Conservation (phyloP, 2,888 invertebrate genomes). For the Tachina grossa region DNA sequence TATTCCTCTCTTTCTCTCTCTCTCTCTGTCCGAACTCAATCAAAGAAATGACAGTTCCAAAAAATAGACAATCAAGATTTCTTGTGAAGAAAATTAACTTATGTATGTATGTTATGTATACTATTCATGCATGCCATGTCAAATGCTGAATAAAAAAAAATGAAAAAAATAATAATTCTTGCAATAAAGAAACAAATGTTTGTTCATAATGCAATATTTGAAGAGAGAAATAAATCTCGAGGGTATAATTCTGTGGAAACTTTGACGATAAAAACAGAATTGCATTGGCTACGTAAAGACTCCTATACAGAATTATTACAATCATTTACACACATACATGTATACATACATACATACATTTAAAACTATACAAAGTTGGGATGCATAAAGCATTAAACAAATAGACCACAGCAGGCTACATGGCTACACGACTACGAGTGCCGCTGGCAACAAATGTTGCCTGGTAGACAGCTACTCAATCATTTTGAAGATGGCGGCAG, state of each 20-base stretch:
- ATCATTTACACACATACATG: neutral
- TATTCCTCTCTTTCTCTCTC: too few relatives aligned
- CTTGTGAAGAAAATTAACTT: slow-evolving; percentile 28
- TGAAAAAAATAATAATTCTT: slow-evolving; percentile 3
- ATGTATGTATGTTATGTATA: slow-evolving; percentile 6
- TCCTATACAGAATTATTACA: neutral
- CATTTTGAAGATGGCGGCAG: too few relatives aligned
- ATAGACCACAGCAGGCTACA: too few relatives aligned
- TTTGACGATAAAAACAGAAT: slow-evolving; percentile 55
- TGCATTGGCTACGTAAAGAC: slow-evolving; percentile 35
- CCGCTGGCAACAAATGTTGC: too few relatives aligned
- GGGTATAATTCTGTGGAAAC: slow-evolving; percentile 66
- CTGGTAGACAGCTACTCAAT: too few relatives aligned
- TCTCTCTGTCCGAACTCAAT: neutral
- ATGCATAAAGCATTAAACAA: too few relatives aligned
- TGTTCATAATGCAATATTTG: slow-evolving; percentile 46
- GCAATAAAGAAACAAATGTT: slow-evolving; percentile 18
- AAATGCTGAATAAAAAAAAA: slow-evolving; percentile 35
- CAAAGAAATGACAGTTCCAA: neutral
- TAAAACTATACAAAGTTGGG: neutral
- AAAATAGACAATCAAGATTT: slow-evolving; percentile 15
- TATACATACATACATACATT: neutral
- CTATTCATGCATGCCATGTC: slow-evolving; percentile 36
- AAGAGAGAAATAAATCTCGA: slow-evolving; percentile 32
- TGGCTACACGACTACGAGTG: too few relatives aligned